A percentile compares a stretch with the other conserved stretches of the same genome.
These are phyloP conservation scores for Synanthedon vespiformis DNA, from an alignment of 2,888 invertebrate genomes.

Conservation along the genomic window DNA sequence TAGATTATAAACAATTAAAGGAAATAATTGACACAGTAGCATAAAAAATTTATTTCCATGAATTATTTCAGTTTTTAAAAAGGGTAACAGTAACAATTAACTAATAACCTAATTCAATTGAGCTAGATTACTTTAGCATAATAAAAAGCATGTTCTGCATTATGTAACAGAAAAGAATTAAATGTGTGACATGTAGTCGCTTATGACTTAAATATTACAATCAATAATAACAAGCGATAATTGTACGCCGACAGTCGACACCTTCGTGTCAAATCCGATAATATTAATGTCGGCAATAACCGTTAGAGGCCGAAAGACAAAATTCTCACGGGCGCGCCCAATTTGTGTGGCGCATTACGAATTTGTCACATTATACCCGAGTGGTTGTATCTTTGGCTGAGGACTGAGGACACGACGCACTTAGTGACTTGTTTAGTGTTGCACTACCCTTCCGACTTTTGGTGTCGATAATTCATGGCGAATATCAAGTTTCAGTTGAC, in stretches of 20 bases:
- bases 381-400: not conserved
- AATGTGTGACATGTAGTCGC: not conserved
- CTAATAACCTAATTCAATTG: too few species aligned
- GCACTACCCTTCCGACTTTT: not conserved
- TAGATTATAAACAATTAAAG: too few species aligned
- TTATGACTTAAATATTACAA: conserved; percentile 27
- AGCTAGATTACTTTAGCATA: too few species aligned
- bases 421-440: not conserved
- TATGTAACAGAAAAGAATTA: too few species aligned
- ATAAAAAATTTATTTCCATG: too few species aligned
- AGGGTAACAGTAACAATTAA: too few species aligned
- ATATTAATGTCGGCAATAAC: conserved; percentile 47
- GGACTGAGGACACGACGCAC: not conserved
- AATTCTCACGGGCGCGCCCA: conserved; percentile 52
- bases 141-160: too few species aligned
- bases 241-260: conserved; percentile 28
- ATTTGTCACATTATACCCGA: conserved; percentile 46
- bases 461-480: too few species aligned
- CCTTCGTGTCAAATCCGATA: conserved; percentile 49
- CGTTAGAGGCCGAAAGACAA: conserved; percentile 35
- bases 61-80: too few species aligned
- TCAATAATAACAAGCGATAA: conserved; percentile 45
- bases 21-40: too few species aligned
- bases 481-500: too few species aligned
- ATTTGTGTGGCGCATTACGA: conserved; percentile 30